Conservation (phyloP, 2,888 invertebrate species). For the Sisyra nigra region DNA sequence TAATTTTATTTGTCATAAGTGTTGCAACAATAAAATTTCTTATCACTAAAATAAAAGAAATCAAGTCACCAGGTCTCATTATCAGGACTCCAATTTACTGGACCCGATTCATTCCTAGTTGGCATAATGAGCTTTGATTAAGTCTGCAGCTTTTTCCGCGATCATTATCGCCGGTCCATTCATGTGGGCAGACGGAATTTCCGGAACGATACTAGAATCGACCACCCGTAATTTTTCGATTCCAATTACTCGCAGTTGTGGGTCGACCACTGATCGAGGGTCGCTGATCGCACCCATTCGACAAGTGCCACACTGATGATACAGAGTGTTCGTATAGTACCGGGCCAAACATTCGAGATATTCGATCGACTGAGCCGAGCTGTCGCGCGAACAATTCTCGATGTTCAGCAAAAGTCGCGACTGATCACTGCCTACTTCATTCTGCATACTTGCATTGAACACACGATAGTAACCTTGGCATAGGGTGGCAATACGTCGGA, state of each 20-base stretch:
- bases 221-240: conserved; percentile 21
- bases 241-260: conserved; percentile 19
- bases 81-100: no score
- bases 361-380: conserved; percentile 46
- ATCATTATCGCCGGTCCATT: conserved; percentile 24
- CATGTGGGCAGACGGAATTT: conserved; percentile 21
- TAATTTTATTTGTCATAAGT: no score
- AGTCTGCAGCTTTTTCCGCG: conserved; percentile 23
- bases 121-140: conserved; percentile 20
- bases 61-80: no score
- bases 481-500: no score
- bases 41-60: no score
- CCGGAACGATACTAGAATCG: conserved; percentile 24
- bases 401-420: conserved; percentile 41
- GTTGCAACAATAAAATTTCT: no score
- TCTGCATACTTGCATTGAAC: conserved; percentile 41
- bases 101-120: background rate
- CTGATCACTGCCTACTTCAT: conserved; percentile 40
- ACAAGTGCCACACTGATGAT: conserved; percentile 46
- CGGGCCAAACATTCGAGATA: conserved; percentile 51
- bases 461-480: conserved; percentile 25
- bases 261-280: conserved; percentile 45
- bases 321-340: conserved; percentile 41
- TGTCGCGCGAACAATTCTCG: conserved; percentile 33
- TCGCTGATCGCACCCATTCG: conserved; percentile 48